phyloP scores from a whole-genome alignment of 2,113 vertebrate genomes.

The Crotophaga sulcirostris region DNA sequence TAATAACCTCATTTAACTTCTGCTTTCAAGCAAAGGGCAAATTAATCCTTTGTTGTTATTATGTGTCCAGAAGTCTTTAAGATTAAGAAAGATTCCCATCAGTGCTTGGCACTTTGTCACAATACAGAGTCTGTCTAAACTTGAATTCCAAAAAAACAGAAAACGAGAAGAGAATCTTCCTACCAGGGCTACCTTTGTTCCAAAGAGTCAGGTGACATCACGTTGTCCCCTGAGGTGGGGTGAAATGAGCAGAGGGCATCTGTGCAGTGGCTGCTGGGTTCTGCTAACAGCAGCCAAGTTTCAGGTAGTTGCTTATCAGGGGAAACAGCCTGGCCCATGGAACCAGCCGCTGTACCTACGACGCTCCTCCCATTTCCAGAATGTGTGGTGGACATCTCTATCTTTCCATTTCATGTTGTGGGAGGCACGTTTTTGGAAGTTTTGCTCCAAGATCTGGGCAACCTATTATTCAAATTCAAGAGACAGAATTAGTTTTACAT shows the following conservation, averaged over 20 bases:
- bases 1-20: not conserved
- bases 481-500: not conserved
- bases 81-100: not conserved
- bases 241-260: not conserved
- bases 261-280: not conserved
- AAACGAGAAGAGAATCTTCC: not conserved
- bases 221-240: not conserved
- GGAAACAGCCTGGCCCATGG: not conserved
- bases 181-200: not conserved
- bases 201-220: not conserved
- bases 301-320: not conserved
- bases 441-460: not conserved
- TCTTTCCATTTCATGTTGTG: not conserved
- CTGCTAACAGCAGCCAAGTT: not conserved
- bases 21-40: not conserved
- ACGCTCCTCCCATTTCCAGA: not conserved
- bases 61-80: not conserved
- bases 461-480: not conserved
- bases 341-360: rapidly evolving
- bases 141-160: not conserved
- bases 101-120: not conserved
- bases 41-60: not conserved
- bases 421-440: not conserved
- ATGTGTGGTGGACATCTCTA: not conserved
- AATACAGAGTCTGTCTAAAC: not conserved